A percentile compares a stretch with the other conserved stretches of the same genome.
Conservation (phyloP, 2,797 vertebrate genomes). For the Acomys russatus region DNA sequence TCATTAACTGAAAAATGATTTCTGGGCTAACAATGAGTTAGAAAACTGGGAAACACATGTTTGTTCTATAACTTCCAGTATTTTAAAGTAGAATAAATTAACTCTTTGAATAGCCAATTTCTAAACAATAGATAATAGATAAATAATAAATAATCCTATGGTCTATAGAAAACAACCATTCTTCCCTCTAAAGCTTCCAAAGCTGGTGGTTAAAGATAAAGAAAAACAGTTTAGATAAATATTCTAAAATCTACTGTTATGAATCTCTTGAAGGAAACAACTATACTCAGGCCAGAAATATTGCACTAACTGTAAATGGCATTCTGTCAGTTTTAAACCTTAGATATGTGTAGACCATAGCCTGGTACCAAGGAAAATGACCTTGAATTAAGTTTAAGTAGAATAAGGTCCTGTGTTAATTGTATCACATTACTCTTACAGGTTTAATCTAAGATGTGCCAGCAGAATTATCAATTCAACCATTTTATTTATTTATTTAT, state of each 20-base stretch:
- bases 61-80: slow-evolving; percentile 35
- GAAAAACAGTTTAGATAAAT: slow-evolving; percentile 45
- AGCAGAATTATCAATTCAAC: background rate
- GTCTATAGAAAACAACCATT: background rate
- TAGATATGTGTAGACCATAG: background rate
- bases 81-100: slow-evolving; percentile 44
- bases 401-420: slow-evolving; percentile 49
- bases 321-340: background rate
- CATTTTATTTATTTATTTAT: no score
- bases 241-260: slow-evolving; percentile 54
- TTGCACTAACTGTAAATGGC: slow-evolving; percentile 42
- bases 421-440: slow-evolving; percentile 45
- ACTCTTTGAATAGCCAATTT: slow-evolving; percentile 53
- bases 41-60: background rate
- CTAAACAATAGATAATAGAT: slow-evolving; percentile 19
- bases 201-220: slow-evolving; percentile 56
- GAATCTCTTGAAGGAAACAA: slow-evolving; percentile 39
- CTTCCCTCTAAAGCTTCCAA: slow-evolving; percentile 21
- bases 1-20: slow-evolving; percentile 57
- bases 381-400: slow-evolving; percentile 49
- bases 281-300: slow-evolving; percentile 43
- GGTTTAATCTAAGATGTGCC: background rate
- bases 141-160: background rate
- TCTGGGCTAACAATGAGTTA: slow-evolving; percentile 11
- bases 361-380: slow-evolving; percentile 45